A percentile compares a stretch with the other conserved stretches of the same genome.
These are phyloP conservation scores for Hipparchia sbordonii DNA, from an alignment of 2,888 invertebrate genomes.

Conservation along the genomic window DNA sequence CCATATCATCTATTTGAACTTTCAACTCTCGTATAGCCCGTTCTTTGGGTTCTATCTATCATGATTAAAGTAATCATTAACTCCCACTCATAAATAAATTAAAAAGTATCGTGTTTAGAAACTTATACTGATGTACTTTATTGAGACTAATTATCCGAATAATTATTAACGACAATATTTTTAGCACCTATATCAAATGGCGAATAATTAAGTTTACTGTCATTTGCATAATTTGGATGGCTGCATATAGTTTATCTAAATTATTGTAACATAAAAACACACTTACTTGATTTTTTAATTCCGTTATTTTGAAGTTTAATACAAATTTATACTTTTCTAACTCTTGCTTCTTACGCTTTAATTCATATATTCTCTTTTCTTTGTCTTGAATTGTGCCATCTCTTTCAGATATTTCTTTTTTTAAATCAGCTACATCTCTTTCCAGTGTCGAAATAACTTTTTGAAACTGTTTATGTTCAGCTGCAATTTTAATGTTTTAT, in stretches of 20 bases:
- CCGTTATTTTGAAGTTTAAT: slow-evolving; percentile 93
- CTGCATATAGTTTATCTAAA: background rate
- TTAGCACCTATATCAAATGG: too few species aligned
- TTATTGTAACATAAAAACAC: background rate
- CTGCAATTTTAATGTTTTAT: slow-evolving; percentile 45
- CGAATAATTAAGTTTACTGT: background rate
- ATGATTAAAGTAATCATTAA: slow-evolving; percentile 6
- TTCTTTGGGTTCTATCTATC: slow-evolving; percentile 92
- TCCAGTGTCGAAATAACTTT: slow-evolving; percentile 88
- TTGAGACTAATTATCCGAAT: too few species aligned
- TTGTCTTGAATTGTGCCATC: slow-evolving; percentile 93
- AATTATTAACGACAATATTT: too few species aligned
- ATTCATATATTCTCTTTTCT: slow-evolving; percentile 91
- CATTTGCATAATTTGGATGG: background rate
- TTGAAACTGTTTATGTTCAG: slow-evolving; percentile 88
- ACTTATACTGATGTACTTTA: too few species aligned
- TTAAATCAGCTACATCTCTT: slow-evolving; percentile 90
- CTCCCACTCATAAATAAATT: background rate
- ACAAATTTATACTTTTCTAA: slow-evolving; percentile 96
- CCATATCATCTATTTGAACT: slow-evolving; percentile 92
- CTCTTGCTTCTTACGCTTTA: slow-evolving; percentile 93
- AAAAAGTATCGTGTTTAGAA: too few species aligned
- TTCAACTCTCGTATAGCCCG: slow-evolving; percentile 90
- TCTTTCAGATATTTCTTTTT: slow-evolving; percentile 92
- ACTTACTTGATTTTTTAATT: slow-evolving; percentile 87